phyloP scores from a whole-genome alignment of 2,888 invertebrate genomes.

The Aphrophora alni region DNA sequence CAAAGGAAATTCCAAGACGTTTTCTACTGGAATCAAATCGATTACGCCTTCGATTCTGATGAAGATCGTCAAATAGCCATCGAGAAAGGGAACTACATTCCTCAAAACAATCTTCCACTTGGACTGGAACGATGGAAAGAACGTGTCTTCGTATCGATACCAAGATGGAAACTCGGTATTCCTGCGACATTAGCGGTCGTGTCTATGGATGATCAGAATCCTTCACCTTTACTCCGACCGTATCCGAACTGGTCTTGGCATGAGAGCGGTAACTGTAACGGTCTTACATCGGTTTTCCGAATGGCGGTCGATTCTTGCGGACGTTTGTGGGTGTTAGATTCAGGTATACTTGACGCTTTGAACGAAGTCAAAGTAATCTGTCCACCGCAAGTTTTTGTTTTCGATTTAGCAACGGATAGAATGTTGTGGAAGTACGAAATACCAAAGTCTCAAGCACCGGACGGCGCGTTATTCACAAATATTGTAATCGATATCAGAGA shows the following conservation, averaged over 20 bases:
- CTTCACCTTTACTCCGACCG: conserved; percentile 74
- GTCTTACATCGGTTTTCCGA: conserved; percentile 60
- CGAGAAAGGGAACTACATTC: conserved; percentile 66
- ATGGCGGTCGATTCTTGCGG: conserved; percentile 69
- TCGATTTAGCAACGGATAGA: conserved; percentile 74
- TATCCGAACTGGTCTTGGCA: conserved; percentile 84
- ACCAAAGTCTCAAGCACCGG: conserved; percentile 65
- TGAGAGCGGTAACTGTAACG: conserved; percentile 61
- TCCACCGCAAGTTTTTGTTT: conserved; percentile 72
- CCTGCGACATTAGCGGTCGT: conserved; percentile 78
- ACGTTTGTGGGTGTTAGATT: conserved; percentile 80
- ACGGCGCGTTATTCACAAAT: conserved; percentile 73
- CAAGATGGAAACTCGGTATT: conserved; percentile 77
- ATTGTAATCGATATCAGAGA: conserved; percentile 75
- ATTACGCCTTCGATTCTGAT: conserved; percentile 71
- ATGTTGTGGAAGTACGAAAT: conserved; percentile 70
- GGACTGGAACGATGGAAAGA: conserved; percentile 74
- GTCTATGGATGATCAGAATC: conserved; percentile 67
- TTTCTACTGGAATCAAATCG: conserved; percentile 77
- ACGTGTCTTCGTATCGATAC: conserved; percentile 76
- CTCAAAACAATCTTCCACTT: conserved; percentile 75
- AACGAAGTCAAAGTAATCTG: conserved; percentile 60
- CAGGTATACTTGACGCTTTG: conserved; percentile 69
- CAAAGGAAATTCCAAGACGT: conserved; percentile 54
- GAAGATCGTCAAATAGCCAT: conserved; percentile 66